Evolutionary conservation across 1,140 invertebrate species (phyloP).

Genomic region (Brachionus angularis): DNA sequence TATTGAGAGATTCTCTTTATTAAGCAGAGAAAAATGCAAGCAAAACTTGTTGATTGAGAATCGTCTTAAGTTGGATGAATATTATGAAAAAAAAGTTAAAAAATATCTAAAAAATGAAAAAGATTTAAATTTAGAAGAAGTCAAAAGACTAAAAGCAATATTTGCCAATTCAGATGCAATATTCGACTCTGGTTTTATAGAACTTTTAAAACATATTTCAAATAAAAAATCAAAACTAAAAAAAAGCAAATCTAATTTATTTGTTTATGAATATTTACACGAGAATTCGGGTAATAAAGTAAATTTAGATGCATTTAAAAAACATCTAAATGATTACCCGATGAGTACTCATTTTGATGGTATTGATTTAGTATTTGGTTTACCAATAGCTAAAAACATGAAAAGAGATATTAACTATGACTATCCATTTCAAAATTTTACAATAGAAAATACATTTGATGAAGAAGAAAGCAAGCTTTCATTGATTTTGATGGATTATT

Average conservation of each 20-base stretch:
- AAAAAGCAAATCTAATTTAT: constrained; percentile 3
- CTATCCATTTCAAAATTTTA: constrained; percentile 14
- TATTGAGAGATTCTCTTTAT: constrained; percentile 14
- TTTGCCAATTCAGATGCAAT: constrained; percentile 41
- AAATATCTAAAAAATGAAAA: not conserved
- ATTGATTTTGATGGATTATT: constrained; percentile 9
- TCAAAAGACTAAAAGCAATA: constrained; percentile 11
- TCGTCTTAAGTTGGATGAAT: constrained; percentile 2
- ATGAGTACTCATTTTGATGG: constrained; percentile 43
- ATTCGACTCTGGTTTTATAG: constrained; percentile 37
- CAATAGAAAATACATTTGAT: not conserved
- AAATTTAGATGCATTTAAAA: constrained; percentile 10
- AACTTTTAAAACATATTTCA: not conserved
- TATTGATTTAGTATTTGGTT: constrained; percentile 21
- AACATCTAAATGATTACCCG: not conserved
- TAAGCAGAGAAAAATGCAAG: constrained; percentile 31
- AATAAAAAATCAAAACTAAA: not conserved
- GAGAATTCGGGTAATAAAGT: not conserved
- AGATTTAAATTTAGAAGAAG: not conserved
- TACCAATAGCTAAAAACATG: not conserved
- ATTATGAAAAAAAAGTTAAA: not conserved
- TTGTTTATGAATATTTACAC: constrained; percentile 42
- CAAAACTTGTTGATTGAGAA: constrained; percentile 27
- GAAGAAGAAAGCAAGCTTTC: constrained; percentile 5
- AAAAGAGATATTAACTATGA: not conserved